Evolutionary conservation across 1,140 invertebrate species (phyloP), one percentile per base, ranked within the genome.

Genomic region (Trichonephila clavata): DNA sequence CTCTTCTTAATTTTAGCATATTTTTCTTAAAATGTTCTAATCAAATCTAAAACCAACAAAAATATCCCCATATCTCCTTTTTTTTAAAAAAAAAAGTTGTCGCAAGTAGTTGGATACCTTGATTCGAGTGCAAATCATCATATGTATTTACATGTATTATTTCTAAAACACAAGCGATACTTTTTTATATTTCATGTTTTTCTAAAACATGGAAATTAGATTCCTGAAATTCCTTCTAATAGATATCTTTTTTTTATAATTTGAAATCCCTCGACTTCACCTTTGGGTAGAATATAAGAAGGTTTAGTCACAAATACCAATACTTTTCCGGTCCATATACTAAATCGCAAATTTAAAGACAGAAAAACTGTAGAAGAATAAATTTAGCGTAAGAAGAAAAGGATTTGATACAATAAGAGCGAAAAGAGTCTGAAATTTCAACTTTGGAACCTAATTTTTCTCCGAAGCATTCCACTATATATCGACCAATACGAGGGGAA

Each of bases 401-500:
- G 71, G 71, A 77, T 77, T 77, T 77, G 2, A 18, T 77, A 32
- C 27, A 39, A 20, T 39, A 32, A 39, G 18, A 18, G 71, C 18
- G 14, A 77, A 77, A 39, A 32, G 14, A 77, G 14, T 77, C 71
- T 13, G 65, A 68, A 68, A 68, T 21, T 71, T 32, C 27, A 71
- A 71, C 27, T 71, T 71, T 14, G 68, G 27, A 39, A 32, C 71
- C 32, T 77, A 77, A 77, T 77, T 77, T 77, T 77, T 77, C 71
- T 20, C 71, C 27, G 32, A 77, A 39, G 32, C 18, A 27, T 77
- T 77, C 71, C 71, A 39, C 71, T 77, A 77, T 77, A 39, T 77
- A 77, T 77, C 71, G 71, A 27, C 18, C 71, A 24, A 39, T 27
- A 16, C 18, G 18, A 39, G 71, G 18, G 32, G 32, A 71, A 77